These are phyloP conservation scores for Labia minor DNA, from an alignment of 2,888 invertebrate species.

Conservation along the genomic window DNA sequence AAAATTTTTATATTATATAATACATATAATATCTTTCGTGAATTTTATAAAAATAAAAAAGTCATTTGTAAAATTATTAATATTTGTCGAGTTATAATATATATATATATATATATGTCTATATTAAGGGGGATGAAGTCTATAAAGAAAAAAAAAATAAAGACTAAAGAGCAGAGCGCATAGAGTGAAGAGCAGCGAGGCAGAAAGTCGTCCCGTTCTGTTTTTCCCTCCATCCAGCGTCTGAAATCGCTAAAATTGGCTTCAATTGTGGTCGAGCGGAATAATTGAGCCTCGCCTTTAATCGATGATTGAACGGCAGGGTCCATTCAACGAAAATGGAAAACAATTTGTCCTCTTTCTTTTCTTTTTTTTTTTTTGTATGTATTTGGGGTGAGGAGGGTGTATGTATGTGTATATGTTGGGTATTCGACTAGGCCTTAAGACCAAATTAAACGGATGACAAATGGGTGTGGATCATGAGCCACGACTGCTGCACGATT, in stretches of 20 bases:
- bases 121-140: no score
- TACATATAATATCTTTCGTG: no score
- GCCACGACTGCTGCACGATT: neutral
- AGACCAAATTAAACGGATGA: neutral
- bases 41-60: no score
- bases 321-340: constrained; percentile 8
- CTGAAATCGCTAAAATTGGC: neutral
- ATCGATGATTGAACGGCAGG: constrained; percentile 3
- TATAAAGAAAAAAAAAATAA: neutral
- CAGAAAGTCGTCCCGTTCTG: neutral
- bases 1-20: no score
- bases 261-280: constrained; percentile 1
- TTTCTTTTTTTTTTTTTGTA: no score
- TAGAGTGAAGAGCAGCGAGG: neutral
- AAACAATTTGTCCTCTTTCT: neutral
- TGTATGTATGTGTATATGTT: no score
- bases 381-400: no score
- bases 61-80: no score
- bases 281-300: constrained; percentile 13
- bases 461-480: neutral
- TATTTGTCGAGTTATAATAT: no score
- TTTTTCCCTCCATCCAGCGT: no score
- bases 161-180: neutral
- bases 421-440: neutral
- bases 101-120: no score